phyloP scores from a whole-genome alignment of 2,888 invertebrate genomes.

The Dastarcus helophoroides region DNA sequence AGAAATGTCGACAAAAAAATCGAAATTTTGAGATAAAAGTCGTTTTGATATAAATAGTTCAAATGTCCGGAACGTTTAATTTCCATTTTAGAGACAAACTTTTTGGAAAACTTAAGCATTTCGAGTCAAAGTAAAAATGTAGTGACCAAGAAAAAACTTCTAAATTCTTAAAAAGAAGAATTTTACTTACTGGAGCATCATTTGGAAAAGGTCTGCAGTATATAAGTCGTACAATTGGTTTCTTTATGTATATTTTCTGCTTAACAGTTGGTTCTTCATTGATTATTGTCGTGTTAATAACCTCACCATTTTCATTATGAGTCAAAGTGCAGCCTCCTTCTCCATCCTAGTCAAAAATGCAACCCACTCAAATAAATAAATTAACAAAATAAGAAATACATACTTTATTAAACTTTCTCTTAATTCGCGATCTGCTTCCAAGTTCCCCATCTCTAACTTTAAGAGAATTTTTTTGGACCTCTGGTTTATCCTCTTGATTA shows the following conservation, averaged over 20 bases:
- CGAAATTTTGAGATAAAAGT: no score
- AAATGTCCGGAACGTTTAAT: no score
- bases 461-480: slow-evolving; percentile 3
- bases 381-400: slow-evolving; percentile 15
- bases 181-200: slow-evolving; percentile 44
- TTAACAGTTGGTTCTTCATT: slow-evolving; percentile 35
- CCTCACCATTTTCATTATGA: slow-evolving; percentile 49
- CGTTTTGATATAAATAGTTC: no score
- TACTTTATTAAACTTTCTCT: slow-evolving; percentile 45
- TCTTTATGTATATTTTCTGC: slow-evolving; percentile 29
- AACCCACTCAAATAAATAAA: not conserved
- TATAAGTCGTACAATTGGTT: slow-evolving; percentile 44
- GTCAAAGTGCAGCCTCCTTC: slow-evolving; percentile 54
- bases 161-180: no score
- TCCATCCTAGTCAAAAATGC: slow-evolving; percentile 39
- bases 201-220: slow-evolving; percentile 47
- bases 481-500: no score
- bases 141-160: no score
- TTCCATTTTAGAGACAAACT: no score
- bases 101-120: no score
- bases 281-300: slow-evolving; percentile 38
- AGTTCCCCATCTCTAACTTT: not conserved
- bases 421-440: slow-evolving; percentile 36
- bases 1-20: no score
- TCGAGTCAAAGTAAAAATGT: no score